Evolutionary conservation across 1,140 invertebrate species (phyloP), one percentile per base, ranked within the genome.

Genomic region (Drosophila burlai): DNA sequence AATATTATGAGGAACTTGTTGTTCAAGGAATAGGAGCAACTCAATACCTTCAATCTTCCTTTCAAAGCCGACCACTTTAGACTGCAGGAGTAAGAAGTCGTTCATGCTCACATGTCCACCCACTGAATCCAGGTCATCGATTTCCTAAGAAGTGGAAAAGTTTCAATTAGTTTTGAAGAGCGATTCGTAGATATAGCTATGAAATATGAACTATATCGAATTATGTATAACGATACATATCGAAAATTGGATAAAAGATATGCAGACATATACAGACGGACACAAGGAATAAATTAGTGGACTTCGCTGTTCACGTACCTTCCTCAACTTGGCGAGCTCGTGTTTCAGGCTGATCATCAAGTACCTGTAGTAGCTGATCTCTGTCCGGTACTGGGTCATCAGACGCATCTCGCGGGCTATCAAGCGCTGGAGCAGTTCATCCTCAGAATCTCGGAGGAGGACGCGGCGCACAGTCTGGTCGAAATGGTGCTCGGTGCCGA

Each of bases 11-110:
- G 16, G 13, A 18, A 18, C 3, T 7, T n/a, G 2, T 4, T 8
- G 2, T 4, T 8, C 3, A 34, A 16, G 7, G 9, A 16, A 9
- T 10, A 16, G 11, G n/a, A 7, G 0, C 0, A 29, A 11, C 9
- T n/a, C 1, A n/a, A 16, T 69, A 78, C 76, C 76, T n/a, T 78
- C 73, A 11, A 78, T 9, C 26, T 78, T 78, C 1, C 36, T 69
- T 43, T 69, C 18, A 18, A 78, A 10, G 15, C 7, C 16, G 0
- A 18, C 0, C 4, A 57, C 11, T 18, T 69, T 60, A 4, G 21
- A 47, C 47, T 78, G 76, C 6, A 54, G 29, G 16, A 0, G 9
- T 11, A 78, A 24, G 10, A 64, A 75, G 18, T 52, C 45, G 10
- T 18, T 40, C 69, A 75, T 43, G 42, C 45, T 74, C 4, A 75